phyloP scores from a whole-genome alignment of 2,888 invertebrate genomes.

The Heliothis peltigera region DNA sequence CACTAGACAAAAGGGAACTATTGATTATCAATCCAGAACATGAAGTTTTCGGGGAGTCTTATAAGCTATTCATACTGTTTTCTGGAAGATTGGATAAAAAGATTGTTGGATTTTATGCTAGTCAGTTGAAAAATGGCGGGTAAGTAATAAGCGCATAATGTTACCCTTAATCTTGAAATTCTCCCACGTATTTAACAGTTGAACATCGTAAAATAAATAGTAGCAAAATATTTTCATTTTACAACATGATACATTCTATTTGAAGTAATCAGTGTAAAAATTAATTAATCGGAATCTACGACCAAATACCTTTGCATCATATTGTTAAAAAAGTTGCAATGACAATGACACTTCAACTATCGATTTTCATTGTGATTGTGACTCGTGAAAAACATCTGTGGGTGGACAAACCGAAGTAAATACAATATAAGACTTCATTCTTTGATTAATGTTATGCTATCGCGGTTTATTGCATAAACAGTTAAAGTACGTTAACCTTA shows the following conservation, averaged over 20 bases:
- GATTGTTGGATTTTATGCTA: conserved; percentile 90
- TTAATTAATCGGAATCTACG: no score
- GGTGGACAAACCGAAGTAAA: conserved; percentile 6
- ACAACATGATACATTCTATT: no score
- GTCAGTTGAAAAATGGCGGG: conserved; percentile 85
- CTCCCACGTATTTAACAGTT: no score
- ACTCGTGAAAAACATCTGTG: conserved; percentile 34
- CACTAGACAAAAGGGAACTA: conserved; percentile 77
- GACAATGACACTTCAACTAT: neutral
- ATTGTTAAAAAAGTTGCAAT: no score
- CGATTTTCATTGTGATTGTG: neutral
- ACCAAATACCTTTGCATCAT: no score
- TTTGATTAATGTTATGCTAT: conserved; percentile 28
- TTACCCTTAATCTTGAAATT: no score
- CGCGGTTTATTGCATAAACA: conserved; percentile 22
- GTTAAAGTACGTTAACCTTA: conserved; percentile 4
- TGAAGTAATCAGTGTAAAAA: no score
- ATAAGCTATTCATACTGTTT: conserved; percentile 84
- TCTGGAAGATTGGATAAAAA: conserved; percentile 86
- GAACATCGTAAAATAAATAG: no score
- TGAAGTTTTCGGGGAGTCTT: conserved; percentile 69
- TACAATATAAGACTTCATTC: conserved; percentile 3
- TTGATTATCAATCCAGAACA: conserved; percentile 76
- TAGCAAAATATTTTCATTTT: no score
- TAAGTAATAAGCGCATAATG: conserved; percentile 64